Base-by-base conservation (phyloP, 2,888 invertebrate species). In the Spodoptera exigua region DNA sequence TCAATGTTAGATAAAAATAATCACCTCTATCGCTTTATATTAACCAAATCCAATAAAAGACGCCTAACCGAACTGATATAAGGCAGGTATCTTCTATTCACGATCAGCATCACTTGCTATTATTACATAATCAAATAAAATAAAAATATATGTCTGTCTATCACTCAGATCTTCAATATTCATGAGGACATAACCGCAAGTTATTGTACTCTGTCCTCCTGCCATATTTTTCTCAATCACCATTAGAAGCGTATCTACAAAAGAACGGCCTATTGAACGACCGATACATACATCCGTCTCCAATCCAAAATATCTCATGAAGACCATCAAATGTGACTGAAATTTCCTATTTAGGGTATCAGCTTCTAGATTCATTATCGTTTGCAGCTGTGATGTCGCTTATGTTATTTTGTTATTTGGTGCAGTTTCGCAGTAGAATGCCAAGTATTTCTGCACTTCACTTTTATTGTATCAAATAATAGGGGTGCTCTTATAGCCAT, bases 391-490 rank as follows among this genome's bases (percentile, higher is more conserved):
- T 61, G 32, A 2, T 27, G 77, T 81, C 76, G 72, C 74, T 84
- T 89, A 76, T 79, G 89, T 85, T 79, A 81, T 72, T 82, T 78
- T 78, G 78, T 73, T 78, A 5, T 51, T 78, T 74, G 76, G 78
- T 80, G 81, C 76, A 76, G 81, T 86, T 87, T 87, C 77, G 91
- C 90, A 90, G 88, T 90, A 92, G 92, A 92, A 93, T 92, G 89
- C 90, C 87, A 90, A 93, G 93, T 93, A 94, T 93, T 93, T 93
- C 91, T 91, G 91, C 92, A 94, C 93, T 94, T 94, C 92, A 92
- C 89, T 94, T 94, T 94, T 93, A 94, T 94, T 94, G 93, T 94
- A 93, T 92, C 92, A 89, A 94, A 94, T 93, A 93, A 93, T 94
- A 93, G 93, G 93, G 93, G 94, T 89, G 89, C 93, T 93, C 93